Evolutionary conservation across 2,888 invertebrate species (phyloP).

Genomic region (Sarcophaga rosellei): DNA sequence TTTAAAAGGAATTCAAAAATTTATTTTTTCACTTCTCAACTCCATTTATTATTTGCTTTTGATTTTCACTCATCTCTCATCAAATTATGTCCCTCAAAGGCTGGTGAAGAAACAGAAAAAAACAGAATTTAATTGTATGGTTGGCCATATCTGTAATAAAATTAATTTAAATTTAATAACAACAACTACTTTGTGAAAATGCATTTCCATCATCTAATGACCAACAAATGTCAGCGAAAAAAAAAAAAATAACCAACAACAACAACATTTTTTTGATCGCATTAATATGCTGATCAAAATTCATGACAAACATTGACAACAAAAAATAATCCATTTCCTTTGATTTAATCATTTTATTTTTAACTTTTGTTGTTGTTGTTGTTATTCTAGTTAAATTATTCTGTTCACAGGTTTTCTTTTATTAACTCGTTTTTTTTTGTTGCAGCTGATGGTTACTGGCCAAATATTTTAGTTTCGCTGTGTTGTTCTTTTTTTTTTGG

Average conservation of each 20-base stretch:
- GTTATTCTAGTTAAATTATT: constrained; percentile 27
- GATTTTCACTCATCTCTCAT: neutral
- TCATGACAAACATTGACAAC: neutral
- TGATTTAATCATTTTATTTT: constrained; percentile 9
- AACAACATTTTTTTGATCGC: neutral
- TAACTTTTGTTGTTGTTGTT: neutral
- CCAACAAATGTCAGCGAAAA: neutral
- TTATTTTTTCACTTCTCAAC: too few species aligned
- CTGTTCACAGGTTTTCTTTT: neutral
- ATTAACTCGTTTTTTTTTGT: neutral
- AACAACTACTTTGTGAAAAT: constrained; percentile 58
- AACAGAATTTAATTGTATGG: neutral
- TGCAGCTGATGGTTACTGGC: constrained; percentile 13
- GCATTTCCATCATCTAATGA: constrained; percentile 41
- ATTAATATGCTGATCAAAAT: constrained; percentile 35
- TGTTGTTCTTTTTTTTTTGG: neutral
- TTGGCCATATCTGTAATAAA: constrained; percentile 25
- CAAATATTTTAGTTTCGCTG: constrained; percentile 52
- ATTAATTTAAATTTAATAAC: constrained; percentile 51
- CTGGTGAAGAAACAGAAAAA: constrained; percentile 13
- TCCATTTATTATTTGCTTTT: too few species aligned
- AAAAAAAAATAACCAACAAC: neutral
- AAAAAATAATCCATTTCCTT: constrained; percentile 36
- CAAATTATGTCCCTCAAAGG: constrained; percentile 19
- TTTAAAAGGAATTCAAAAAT: too few species aligned